Conservation (phyloP, 2,113 vertebrate genomes). For the Anoplopoma fimbria region DNA sequence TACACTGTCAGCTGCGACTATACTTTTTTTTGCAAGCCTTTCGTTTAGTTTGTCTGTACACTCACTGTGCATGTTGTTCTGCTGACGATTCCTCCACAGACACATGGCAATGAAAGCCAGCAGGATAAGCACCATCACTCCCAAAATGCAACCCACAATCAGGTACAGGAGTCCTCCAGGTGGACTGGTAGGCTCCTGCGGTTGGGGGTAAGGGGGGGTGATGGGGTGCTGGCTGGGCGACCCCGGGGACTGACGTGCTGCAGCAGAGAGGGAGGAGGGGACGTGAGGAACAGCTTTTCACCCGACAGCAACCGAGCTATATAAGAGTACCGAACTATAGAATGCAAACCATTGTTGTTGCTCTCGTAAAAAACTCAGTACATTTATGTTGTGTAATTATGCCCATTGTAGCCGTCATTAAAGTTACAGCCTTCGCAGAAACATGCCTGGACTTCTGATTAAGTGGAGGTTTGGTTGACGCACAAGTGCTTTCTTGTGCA, state of each 20-base stretch:
- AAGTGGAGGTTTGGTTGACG: slow-evolving; percentile 34
- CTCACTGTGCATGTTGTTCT: slow-evolving; percentile 93
- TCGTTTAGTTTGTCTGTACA: slow-evolving; percentile 43
- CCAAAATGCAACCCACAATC: slow-evolving; percentile 93
- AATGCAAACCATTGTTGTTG: slow-evolving; percentile 69
- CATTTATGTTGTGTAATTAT: slow-evolving; percentile 72
- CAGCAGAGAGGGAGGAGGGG: slow-evolving; percentile 29
- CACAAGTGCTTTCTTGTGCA: slow-evolving; percentile 31
- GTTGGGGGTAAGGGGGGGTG: slow-evolving; percentile 84
- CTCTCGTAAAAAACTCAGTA: slow-evolving; percentile 64
- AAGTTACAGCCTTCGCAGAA: slow-evolving; percentile 47
- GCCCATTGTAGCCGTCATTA: slow-evolving; percentile 50
- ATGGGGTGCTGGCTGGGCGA: slow-evolving; percentile 83
- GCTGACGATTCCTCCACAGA: slow-evolving; percentile 94
- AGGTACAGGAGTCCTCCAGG: slow-evolving; percentile 90
- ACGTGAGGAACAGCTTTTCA: slow-evolving; percentile 12
- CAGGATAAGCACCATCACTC: slow-evolving; percentile 95
- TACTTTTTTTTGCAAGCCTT: neutral
- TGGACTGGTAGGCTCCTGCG: slow-evolving; percentile 77
- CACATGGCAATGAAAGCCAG: slow-evolving; percentile 96
- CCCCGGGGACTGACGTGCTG: slow-evolving; percentile 87
- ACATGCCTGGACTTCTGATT: slow-evolving; percentile 63
- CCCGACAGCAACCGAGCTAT: slow-evolving; percentile 14
- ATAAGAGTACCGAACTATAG: slow-evolving; percentile 43
- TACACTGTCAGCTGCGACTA: neutral